Percentiles rank a stretch among this genome's conserved stretches.
phyloP scores from a whole-genome alignment of 2,797 vertebrate species.

The Tachyglossus aculeatus region DNA sequence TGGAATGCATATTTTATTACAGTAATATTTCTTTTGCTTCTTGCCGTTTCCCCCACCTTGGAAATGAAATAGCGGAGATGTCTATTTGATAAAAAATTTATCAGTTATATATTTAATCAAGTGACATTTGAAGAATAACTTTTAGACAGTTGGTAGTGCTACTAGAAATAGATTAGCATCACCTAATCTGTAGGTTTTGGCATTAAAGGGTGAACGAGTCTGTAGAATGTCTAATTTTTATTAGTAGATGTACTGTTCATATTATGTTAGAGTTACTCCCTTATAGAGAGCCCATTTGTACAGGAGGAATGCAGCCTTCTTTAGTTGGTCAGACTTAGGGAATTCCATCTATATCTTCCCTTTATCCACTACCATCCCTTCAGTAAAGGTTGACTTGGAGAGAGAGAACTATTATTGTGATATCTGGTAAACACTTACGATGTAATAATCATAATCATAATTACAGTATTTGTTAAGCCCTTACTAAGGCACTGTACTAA shows the following conservation, averaged over 20 bases:
- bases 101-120: slow-evolving; percentile 61
- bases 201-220: slow-evolving; percentile 17
- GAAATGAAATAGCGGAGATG: slow-evolving; percentile 65
- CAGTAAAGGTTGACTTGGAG: no score
- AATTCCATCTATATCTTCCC: not conserved
- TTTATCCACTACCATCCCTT: no score
- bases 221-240: slow-evolving; percentile 14
- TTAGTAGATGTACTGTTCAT: not conserved
- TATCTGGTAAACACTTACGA: not conserved
- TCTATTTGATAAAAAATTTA: slow-evolving; percentile 66
- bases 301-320: not conserved
- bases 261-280: not conserved
- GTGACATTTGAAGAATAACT: slow-evolving; percentile 65
- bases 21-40: slow-evolving; percentile 64
- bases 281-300: not conserved
- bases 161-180: slow-evolving; percentile 47
- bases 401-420: no score
- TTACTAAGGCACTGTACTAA: no score
- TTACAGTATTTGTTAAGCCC: no score
- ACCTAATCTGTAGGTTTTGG: slow-evolving; percentile 28
- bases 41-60: slow-evolving; percentile 54
- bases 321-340: not conserved
- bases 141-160: slow-evolving; percentile 37
- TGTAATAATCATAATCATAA: no score
- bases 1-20: slow-evolving; percentile 59